Base-by-base conservation (phyloP, 2,113 vertebrate genomes). In the Rhinolophus ferrumequinum region DNA sequence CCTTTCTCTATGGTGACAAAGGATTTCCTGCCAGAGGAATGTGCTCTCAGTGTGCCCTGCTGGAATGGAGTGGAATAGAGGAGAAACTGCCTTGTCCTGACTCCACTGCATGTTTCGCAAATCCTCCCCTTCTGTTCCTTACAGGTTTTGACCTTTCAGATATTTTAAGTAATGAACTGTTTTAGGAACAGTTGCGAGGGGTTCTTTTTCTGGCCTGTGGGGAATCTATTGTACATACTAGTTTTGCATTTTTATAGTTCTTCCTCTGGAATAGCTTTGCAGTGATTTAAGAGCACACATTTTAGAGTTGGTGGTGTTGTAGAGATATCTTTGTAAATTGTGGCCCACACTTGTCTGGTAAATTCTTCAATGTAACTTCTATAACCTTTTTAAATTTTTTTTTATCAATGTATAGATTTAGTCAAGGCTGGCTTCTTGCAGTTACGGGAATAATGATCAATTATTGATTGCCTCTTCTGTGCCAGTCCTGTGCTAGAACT, bases 201-300 rank as follows among this genome's bases (percentile, higher is more conserved):
- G 47, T 50, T 15, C 19, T 16, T 62, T 81, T 67, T 84, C 92
- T 95, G 80, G 58, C 24, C 30, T 22, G 50, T 24, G 38, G 24
- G 19, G 92, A 92, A 76, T 85, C 66, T 24, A 22, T 75, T 6
- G 1, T 90, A 21, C 22, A 18, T 66, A 35, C 33, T 91, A 64
- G 16, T 89, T 92, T 94, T 86, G 6, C 47, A 72, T 66, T 70
- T 83, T 96, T 8, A 30, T 76, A 35, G 92, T 85, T 97, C 24
- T 70, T 86, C 19, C 66, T 88, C 38, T 77, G 21, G 47, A 88
- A 44, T 44, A 85, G 28, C 22, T 88, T 60, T 91, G 22, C 44
- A 73, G 41, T 81, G 47, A 79, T 58, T 95, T 82, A 77, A 87
- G 7, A 75, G 8, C 56, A 81, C 69, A 13, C 5, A 58, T 94